phyloP scores from a whole-genome alignment of 2,797 vertebrate species.

The Poecilia picta region DNA sequence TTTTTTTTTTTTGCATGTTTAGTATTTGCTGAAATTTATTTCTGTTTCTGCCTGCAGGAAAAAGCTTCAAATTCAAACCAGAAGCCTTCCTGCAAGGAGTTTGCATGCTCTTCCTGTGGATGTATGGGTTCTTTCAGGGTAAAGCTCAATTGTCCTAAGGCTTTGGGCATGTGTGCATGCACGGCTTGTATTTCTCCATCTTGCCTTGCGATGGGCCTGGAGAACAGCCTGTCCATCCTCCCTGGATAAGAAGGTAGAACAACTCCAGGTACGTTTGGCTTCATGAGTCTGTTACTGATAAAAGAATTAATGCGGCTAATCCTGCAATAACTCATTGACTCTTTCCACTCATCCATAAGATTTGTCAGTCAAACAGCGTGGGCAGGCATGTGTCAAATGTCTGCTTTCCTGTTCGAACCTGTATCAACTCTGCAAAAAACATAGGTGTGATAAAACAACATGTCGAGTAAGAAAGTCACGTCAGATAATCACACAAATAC shows the following conservation, averaged over 20 bases:
- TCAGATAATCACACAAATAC: neutral
- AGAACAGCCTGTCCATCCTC: neutral
- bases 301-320: neutral
- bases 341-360: neutral
- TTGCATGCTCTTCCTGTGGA: neutral
- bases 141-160: neutral
- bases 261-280: neutral
- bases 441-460: neutral
- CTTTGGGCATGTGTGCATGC: neutral
- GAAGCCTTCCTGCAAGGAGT: neutral
- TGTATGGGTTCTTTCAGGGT: neutral
- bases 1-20: neutral
- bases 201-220: neutral
- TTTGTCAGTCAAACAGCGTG: neutral
- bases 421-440: neutral
- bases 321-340: neutral
- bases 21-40: constrained; percentile 2
- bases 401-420: neutral
- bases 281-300: neutral
- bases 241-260: neutral
- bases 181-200: neutral
- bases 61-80: neutral
- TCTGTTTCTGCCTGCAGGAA: neutral
- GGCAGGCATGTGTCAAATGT: neutral
- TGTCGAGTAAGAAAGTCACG: neutral